Base-by-base conservation (phyloP, 2,797 vertebrate genomes). In the Leptodactylus fallax region DNA sequence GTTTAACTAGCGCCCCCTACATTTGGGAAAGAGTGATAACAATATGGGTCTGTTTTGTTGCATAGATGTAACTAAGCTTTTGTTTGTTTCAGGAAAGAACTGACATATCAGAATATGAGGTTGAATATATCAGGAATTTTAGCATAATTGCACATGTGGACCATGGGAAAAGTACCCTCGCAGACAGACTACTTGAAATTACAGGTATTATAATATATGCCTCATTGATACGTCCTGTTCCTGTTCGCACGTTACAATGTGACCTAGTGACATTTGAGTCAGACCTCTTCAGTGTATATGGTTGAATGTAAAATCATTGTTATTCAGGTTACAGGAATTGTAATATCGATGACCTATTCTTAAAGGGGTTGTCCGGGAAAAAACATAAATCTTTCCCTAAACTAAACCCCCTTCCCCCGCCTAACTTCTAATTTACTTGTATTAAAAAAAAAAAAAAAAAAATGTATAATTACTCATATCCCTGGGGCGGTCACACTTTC, bases 161-260 rank as follows among this genome's bases (percentile, higher is more conserved):
- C 92, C 98, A 99, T 90, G 98, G 98, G n/a, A 99, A 99, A 95
- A 99, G 98, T 92, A 99, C 98, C 1, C 90, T 99, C 88, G 98
- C 98, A 58, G 98, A 99, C 93, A 94, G 98, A 72, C 92, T 99
- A 19, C 80, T 99, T 91, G 98, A 99, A 92, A 95, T 99, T 88
- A 99, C 98, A 90, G 98, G 98, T 98, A 90, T 90, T 49, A 47
- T 6, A 6, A 21, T 47, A 45, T 47, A 21, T 14, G 6, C 36
- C 36, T 72, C 17, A 72, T 47, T 47, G 27, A 11, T 72, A 17
- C 13, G 1, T 17, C 7, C 16, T 10, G 16, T 47, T 69, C 25
- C 67, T 25, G 4, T 23, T 2, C 23, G 10, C 11, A 65, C n/a
- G n/a, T n/a, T n/a, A n/a, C 63, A 23, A 21, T 25, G n/a, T 9